These are phyloP conservation scores for Pitangus sulphuratus DNA, from an alignment of 2,797 vertebrate species.

Conservation along the genomic window DNA sequence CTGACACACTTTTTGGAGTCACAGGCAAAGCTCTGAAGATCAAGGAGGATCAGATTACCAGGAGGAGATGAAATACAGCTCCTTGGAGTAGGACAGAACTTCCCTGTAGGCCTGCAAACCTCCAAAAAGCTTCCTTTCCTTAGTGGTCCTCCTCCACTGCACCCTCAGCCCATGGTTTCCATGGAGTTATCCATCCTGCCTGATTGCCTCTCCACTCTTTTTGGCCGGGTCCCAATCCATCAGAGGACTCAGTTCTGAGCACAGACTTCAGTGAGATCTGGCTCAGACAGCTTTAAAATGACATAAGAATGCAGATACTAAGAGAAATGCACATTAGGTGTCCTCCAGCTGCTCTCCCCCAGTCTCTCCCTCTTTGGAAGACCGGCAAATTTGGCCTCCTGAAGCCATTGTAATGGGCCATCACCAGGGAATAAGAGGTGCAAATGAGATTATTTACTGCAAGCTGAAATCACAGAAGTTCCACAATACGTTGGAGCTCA, in stretches of 20 bases:
- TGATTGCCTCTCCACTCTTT: background rate
- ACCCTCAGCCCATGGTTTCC: background rate
- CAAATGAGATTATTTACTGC: background rate
- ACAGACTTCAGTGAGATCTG: background rate
- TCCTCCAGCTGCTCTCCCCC: background rate
- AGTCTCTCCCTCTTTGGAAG: background rate
- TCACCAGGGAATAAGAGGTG: background rate
- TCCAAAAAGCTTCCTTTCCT: background rate
- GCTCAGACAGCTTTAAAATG: background rate
- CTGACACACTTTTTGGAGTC: background rate
- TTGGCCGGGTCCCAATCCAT: background rate
- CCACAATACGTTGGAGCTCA: background rate
- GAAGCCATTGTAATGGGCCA: background rate
- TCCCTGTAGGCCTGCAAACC: background rate
- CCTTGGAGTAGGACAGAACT: background rate
- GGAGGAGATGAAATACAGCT: background rate
- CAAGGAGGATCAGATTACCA: background rate
- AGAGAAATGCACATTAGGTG: background rate
- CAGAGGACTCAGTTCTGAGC: background rate
- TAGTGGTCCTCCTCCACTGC: background rate
- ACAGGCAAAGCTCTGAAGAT: background rate
- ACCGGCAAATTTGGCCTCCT: background rate
- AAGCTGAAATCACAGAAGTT: background rate
- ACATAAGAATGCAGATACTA: background rate
- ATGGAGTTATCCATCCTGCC: background rate